These are phyloP conservation scores for Lasioglossum morio DNA, from an alignment of 2,888 invertebrate species.

Conservation along the genomic window DNA sequence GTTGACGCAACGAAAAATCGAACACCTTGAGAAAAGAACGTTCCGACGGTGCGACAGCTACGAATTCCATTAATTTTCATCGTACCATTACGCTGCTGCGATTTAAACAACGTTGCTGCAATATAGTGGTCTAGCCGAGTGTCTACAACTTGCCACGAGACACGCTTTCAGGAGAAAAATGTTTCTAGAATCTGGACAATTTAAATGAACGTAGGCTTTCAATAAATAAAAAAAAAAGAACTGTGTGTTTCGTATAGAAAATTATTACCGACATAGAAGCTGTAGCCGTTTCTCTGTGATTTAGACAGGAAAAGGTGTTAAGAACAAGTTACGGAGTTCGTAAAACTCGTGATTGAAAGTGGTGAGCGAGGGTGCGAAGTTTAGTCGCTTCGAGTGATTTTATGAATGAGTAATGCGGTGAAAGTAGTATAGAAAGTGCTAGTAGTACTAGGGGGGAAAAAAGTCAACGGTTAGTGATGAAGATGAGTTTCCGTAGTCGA, in stretches of 20 bases:
- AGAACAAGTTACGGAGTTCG: neutral
- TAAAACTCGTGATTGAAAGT: slow-evolving; percentile 1
- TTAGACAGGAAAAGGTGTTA: neutral
- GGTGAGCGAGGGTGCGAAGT: neutral
- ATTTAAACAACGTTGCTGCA: neutral
- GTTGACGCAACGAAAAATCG: slow-evolving; percentile 46
- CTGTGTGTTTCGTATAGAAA: neutral
- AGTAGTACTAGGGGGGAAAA: neutral
- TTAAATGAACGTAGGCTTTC: neutral
- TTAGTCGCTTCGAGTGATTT: neutral
- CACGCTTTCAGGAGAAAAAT: neutral
- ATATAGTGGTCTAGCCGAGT: neutral
- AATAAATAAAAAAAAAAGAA: neutral
- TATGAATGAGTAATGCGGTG: neutral
- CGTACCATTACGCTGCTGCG: neutral
- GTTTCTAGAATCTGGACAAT: too few relatives aligned
- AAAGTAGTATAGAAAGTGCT: neutral
- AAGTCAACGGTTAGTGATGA: neutral
- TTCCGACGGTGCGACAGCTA: neutral
- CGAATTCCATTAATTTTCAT: slow-evolving; percentile 6
- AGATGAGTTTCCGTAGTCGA: neutral
- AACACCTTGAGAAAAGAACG: slow-evolving; percentile 13
- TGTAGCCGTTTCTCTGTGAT: neutral
- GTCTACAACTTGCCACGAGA: neutral
- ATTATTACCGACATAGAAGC: fast-evolving